Evolutionary conservation across 2,797 vertebrate species (phyloP).

Genomic region (Lerista edwardsae): DNA sequence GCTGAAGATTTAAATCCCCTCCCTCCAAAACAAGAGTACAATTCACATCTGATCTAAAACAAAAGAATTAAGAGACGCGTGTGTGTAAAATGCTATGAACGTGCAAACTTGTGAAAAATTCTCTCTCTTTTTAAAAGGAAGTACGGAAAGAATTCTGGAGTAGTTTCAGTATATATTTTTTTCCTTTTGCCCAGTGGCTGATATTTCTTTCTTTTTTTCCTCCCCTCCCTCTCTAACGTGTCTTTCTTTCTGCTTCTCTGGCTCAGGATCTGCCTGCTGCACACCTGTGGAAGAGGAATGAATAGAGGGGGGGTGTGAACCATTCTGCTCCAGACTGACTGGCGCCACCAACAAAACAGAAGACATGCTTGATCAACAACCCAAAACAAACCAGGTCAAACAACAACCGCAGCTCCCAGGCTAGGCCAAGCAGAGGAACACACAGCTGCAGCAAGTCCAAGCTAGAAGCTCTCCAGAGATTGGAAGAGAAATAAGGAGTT

Average conservation of each 20-base stretch:
- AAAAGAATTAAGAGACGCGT: conserved; percentile 60
- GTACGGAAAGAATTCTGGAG: conserved; percentile 69
- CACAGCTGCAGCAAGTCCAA: conserved; percentile 70
- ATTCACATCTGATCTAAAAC: conserved; percentile 71
- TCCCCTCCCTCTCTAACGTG: conserved; percentile 84
- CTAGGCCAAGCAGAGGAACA: conserved; percentile 72
- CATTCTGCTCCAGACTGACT: conserved; percentile 91
- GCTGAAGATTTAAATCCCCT: conserved; percentile 64
- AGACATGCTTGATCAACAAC: conserved; percentile 98
- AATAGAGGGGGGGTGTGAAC: conserved; percentile 94
- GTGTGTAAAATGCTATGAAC: conserved; percentile 73
- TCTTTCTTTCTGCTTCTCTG: conserved; percentile 86
- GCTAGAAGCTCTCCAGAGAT: conserved; percentile 66
- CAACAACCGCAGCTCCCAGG: conserved; percentile 83
- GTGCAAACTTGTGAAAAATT: conserved; percentile 74
- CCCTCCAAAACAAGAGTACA: conserved; percentile 68
- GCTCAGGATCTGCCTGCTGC: conserved; percentile 90
- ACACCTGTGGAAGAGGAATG: conserved; percentile 98
- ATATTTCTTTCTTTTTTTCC: conserved; percentile 65
- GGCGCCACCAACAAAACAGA: conserved; percentile 94
- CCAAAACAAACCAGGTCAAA: conserved; percentile 96
- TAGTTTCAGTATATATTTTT: conserved; percentile 58
- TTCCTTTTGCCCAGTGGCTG: conserved; percentile 70
- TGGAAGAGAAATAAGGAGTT: conserved; percentile 68
- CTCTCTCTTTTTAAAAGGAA: conserved; percentile 64